A percentile compares a stretch with the other conserved stretches of the same genome.
phyloP scores from a whole-genome alignment of 2,888 invertebrate genomes.

The Conus canariensis region DNA sequence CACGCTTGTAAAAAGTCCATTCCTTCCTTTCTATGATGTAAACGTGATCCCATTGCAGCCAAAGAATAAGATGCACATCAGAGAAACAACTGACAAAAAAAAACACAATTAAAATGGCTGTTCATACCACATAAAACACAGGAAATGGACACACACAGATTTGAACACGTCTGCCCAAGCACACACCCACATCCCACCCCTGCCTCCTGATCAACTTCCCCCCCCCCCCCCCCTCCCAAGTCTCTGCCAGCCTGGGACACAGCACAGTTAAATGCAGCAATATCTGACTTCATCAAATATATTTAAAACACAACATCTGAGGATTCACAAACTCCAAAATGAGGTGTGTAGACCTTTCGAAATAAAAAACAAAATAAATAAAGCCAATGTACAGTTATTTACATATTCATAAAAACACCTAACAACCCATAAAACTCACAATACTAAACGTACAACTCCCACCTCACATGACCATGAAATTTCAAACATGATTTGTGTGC shows the following conservation, averaged over 20 bases:
- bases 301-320: background rate
- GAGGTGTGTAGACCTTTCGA: background rate
- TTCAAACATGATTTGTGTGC: background rate
- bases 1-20: too few relatives aligned
- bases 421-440: background rate
- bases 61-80: too few relatives aligned
- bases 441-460: too few relatives aligned
- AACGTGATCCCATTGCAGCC: too few relatives aligned
- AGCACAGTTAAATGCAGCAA: background rate
- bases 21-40: too few relatives aligned
- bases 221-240: too few relatives aligned
- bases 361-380: background rate
- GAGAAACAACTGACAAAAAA: too few relatives aligned
- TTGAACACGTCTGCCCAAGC: background rate
- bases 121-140: background rate
- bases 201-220: too few relatives aligned
- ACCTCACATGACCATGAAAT: background rate
- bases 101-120: background rate
- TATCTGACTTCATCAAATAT: background rate
- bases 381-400: background rate
- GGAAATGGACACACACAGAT: background rate
- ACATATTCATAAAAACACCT: background rate
- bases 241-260: too few relatives aligned
- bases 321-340: background rate
- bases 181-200: too few relatives aligned